Percentiles rank a stretch among this genome's conserved stretches.
phyloP scores from a whole-genome alignment of 2,888 invertebrate genomes.

The Drosophila fulvimacula region DNA sequence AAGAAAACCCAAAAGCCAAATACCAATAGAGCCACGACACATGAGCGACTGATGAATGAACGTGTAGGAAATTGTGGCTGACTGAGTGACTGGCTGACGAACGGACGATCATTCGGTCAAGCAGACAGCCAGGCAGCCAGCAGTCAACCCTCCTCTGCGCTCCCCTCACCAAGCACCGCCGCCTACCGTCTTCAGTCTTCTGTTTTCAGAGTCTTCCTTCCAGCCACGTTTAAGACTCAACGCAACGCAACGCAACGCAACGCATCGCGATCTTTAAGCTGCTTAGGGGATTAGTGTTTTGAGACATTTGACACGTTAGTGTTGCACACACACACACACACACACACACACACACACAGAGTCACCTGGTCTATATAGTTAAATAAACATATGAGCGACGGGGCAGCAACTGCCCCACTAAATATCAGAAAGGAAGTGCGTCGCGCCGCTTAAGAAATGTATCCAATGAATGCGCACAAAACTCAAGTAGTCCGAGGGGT shows the following conservation, averaged over 20 bases:
- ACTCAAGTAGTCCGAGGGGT: slow-evolving; percentile 51
- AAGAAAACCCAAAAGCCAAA: slow-evolving; percentile 41
- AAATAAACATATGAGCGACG: slow-evolving; percentile 49
- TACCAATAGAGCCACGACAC: slow-evolving; percentile 12
- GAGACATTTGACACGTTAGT: slow-evolving; percentile 83
- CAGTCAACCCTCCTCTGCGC: slow-evolving; percentile 14
- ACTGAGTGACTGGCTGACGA: slow-evolving; percentile 13
- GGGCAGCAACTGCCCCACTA: slow-evolving; percentile 61
- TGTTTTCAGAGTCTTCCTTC: slow-evolving; percentile 21
- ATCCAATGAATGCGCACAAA: slow-evolving; percentile 64
- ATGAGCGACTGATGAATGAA: slow-evolving; percentile 67
- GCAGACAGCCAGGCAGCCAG: slow-evolving; percentile 60
- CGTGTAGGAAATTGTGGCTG: slow-evolving; percentile 53
- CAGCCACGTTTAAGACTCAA: slow-evolving; percentile 56
- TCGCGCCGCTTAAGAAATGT: slow-evolving; percentile 68
- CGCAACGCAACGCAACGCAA: slow-evolving; percentile 62
- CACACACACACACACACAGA: slow-evolving; percentile 18
- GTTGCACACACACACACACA: slow-evolving; percentile 58
- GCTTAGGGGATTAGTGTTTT: slow-evolving; percentile 84
- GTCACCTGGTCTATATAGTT: slow-evolving; percentile 27
- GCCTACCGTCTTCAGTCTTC: slow-evolving; percentile 13
- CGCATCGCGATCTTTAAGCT: slow-evolving; percentile 82
- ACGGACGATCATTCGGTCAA: slow-evolving; percentile 58
- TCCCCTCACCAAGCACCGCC: slow-evolving; percentile 8
- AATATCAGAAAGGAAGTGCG: slow-evolving; percentile 66